Evolutionary conservation across 2,888 invertebrate genomes (phyloP).

Genomic region (Agriopis marginaria): DNA sequence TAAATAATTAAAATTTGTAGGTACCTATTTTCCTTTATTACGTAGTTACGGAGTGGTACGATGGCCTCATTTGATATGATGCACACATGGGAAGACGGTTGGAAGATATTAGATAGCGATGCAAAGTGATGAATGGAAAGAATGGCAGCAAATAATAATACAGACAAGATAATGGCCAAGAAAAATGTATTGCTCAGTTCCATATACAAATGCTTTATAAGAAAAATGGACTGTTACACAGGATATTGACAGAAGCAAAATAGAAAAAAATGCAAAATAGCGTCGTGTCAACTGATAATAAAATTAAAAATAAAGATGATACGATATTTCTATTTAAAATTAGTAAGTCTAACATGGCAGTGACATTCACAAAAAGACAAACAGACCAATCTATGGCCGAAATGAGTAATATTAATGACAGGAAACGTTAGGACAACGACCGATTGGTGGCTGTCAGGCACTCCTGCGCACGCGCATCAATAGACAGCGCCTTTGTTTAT

Average conservation of each 20-base stretch:
- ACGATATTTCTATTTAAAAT: constrained; percentile 18
- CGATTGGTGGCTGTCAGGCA: constrained; percentile 57
- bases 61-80: constrained; percentile 26
- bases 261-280: neutral
- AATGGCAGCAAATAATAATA: constrained; percentile 15
- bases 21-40: neutral
- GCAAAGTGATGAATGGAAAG: constrained; percentile 7
- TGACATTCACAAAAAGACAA: constrained; percentile 42
- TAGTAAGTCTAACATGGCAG: constrained; percentile 26
- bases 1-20: constrained; percentile 4
- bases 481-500: constrained; percentile 49
- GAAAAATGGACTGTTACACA: neutral
- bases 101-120: constrained; percentile 20
- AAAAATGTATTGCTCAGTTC: constrained; percentile 7
- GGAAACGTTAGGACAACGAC: constrained; percentile 70
- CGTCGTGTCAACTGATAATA: neutral
- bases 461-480: constrained; percentile 40
- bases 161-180: constrained; percentile 15
- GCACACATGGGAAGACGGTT: constrained; percentile 24
- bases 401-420: constrained; percentile 65
- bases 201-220: neutral
- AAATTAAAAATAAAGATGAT: neutral
- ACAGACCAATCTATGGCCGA: constrained; percentile 55
- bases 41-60: constrained; percentile 13
- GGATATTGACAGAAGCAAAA: neutral